These are phyloP conservation scores for Sialis fuliginosa DNA, from an alignment of 2,888 invertebrate genomes.

Conservation along the genomic window DNA sequence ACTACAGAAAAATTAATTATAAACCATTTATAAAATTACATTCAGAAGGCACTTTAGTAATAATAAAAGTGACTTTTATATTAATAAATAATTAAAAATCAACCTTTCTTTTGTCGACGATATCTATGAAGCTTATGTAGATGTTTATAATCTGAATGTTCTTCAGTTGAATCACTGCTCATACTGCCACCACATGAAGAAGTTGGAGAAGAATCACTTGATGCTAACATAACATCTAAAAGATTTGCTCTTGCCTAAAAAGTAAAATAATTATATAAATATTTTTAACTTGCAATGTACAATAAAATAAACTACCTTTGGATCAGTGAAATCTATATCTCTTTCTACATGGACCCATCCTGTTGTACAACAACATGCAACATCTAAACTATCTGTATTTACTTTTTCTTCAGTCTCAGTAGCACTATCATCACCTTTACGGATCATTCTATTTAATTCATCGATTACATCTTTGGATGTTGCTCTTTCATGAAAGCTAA, in stretches of 20 bases:
- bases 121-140: constrained; percentile 49
- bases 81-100: too few relatives aligned
- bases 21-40: too few relatives aligned
- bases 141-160: constrained; percentile 46
- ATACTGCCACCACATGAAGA: constrained; percentile 47
- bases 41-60: too few relatives aligned
- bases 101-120: constrained; percentile 61
- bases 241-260: constrained; percentile 55
- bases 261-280: constrained; percentile 3
- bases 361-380: constrained; percentile 48
- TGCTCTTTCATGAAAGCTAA: constrained; percentile 55
- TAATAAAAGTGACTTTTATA: too few relatives aligned
- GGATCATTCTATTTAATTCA: constrained; percentile 47
- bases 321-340: constrained; percentile 60
- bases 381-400: constrained; percentile 30
- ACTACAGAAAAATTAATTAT: too few relatives aligned
- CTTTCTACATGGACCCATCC: constrained; percentile 67
- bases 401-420: constrained; percentile 9
- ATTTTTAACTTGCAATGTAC: constrained; percentile 3
- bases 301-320: constrained; percentile 37
- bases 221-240: constrained; percentile 59
- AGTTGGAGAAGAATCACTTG: constrained; percentile 49
- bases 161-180: constrained; percentile 38
- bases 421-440: constrained; percentile 31
- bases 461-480: constrained; percentile 63